Base-by-base conservation (phyloP, 2,888 invertebrate species). In the Microplitis manilae region DNA sequence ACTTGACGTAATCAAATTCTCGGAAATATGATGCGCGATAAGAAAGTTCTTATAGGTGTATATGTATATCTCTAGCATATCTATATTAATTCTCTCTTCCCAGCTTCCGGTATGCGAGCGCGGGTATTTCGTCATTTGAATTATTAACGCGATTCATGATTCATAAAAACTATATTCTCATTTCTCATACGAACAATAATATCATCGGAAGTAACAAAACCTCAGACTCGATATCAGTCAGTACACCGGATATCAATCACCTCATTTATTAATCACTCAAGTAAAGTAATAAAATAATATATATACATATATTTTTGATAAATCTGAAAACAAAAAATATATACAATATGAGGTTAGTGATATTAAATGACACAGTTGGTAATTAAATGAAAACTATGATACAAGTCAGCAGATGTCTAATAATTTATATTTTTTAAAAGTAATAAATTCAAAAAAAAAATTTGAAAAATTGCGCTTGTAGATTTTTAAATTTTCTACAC, bases 21-120 rank as follows among this genome's bases (percentile, higher is more conserved):
- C 82, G 82, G 86, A 85, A 87, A 86, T 85, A 85, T 87, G 86
- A 87, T 85, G 86, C 84, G 85, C 85, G 87, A 87, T 87, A 87
- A 87, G 86, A 84, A 83, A 81, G 78, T 79, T 62, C 74, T 78
- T 74, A 61, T 65, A 50, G 39, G 71, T 30, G 41, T 30, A 75
- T 30, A 59, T 68, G 64, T 62, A 69, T 41, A 75, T 69, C 41
- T 67, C 41, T 67, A 69, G 40, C 17, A 68, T 41, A 64, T 61
- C 38, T 75, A 68, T 41, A 7, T 38, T 61, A 15, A 8, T 59
- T 64, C 60, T 39, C 30, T 71, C 9, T 70, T 50, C 50, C n/a
- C 38, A 9, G 68, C 68, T 40, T 40, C 39, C 68, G 68, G 39
- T 30, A 41, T 50, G 50, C 9, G 13, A 50, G 50, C 50, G 50